Percentiles rank a stretch among this genome's conserved stretches.
Conservation (phyloP, 2,888 invertebrate species). For the Chymomyza amoena region DNA sequence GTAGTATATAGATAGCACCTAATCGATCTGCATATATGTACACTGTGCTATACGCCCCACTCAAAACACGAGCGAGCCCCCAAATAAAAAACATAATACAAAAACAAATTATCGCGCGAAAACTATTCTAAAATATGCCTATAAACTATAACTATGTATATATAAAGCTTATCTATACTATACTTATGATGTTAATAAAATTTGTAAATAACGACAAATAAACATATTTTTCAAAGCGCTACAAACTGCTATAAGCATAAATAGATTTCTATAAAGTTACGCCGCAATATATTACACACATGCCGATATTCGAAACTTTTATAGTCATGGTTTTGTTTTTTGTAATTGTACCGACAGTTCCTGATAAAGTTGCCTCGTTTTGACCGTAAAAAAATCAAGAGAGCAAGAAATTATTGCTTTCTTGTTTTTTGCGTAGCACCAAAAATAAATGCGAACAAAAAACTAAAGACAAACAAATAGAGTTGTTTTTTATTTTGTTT, state of each 20-base stretch:
- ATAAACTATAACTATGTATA: no score
- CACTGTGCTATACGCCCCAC: constrained; percentile 22
- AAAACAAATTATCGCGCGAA: constrained; percentile 55
- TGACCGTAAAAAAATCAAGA: neutral
- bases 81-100: constrained; percentile 39
- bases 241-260: neutral
- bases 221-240: neutral
- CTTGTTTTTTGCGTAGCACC: neutral
- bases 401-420: neutral
- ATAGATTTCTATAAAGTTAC: constrained; percentile 3
- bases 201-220: neutral
- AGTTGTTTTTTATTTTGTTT: constrained; percentile 10
- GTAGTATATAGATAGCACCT: constrained; percentile 4
- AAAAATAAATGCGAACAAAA: neutral
- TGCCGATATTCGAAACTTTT: neutral
- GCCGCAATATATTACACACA: neutral
- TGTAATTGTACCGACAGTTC: neutral
- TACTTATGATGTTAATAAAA: neutral
- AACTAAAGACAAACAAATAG: constrained; percentile 18
- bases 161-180: no score
- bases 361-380: neutral
- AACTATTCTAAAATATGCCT: constrained; percentile 13
- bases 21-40: neutral
- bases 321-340: neutral
- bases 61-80: constrained; percentile 57